Conservation (phyloP, 1,140 invertebrate genomes). For the Cyphomyrmex costatus region DNA sequence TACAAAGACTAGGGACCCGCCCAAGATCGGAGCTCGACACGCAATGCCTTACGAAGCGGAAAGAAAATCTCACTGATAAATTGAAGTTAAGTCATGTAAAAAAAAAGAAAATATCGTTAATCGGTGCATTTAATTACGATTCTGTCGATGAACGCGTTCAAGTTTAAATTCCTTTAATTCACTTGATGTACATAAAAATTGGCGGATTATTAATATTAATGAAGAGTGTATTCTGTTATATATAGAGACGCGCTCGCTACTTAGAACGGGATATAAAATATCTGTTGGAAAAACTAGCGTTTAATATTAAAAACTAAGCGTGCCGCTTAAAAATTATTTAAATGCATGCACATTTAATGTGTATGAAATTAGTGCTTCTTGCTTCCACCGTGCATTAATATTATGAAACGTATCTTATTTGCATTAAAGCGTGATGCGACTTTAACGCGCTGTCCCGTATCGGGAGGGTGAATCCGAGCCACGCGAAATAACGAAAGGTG, state of each 20-base stretch:
- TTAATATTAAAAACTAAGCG: slow-evolving; percentile 73
- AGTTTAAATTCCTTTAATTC: slow-evolving; percentile 22
- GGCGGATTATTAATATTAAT: slow-evolving; percentile 67
- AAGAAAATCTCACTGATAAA: slow-evolving; percentile 42
- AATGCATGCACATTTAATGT: slow-evolving; percentile 63
- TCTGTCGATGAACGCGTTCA: neutral
- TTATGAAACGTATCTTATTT: slow-evolving; percentile 66
- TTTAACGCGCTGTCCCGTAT: slow-evolving; percentile 39
- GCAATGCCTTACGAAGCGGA: slow-evolving; percentile 31
- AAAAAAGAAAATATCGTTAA: slow-evolving; percentile 1
- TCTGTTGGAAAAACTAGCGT: slow-evolving; percentile 65
- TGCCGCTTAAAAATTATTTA: slow-evolving; percentile 71
- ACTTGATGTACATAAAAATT: slow-evolving; percentile 53
- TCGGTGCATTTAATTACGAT: neutral
- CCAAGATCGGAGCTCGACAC: slow-evolving; percentile 69
- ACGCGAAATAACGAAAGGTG: slow-evolving; percentile 31
- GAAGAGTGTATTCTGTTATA: slow-evolving; percentile 1
- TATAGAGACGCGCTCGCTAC: neutral
- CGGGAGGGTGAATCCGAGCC: slow-evolving; percentile 1
- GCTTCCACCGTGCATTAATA: slow-evolving; percentile 55
- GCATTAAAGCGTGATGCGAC: slow-evolving; percentile 55
- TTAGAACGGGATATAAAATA: slow-evolving; percentile 68
- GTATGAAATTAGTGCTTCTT: slow-evolving; percentile 65
- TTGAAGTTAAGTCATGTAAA: slow-evolving; percentile 9
- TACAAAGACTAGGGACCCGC: slow-evolving; percentile 74